Conservation (phyloP, 2,113 vertebrate species). For the Peucedramus taeniatus region DNA sequence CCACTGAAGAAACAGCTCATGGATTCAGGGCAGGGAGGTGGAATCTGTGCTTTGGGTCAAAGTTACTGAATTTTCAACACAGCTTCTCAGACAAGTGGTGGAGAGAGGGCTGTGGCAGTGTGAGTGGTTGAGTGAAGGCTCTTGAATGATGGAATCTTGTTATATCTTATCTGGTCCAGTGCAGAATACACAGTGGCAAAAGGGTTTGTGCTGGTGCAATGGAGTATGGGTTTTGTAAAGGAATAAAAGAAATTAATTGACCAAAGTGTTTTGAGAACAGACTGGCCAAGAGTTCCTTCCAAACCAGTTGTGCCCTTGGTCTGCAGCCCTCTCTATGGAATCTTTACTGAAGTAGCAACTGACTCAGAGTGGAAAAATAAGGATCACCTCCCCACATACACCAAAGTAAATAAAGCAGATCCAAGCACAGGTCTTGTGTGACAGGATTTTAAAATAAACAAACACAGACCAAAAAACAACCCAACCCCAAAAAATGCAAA, state of each 20-base stretch:
- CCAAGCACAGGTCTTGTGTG: neutral
- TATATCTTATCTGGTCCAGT: neutral
- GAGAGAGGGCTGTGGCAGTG: neutral
- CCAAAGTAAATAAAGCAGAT: neutral
- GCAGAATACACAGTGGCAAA: neutral
- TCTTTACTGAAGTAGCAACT: neutral
- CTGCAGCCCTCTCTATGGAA: neutral
- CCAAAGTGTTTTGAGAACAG: neutral
- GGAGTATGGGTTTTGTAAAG: neutral
- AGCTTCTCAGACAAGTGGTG: neutral
- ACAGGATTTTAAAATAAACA: neutral
- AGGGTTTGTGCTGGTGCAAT: neutral
- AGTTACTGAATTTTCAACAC: neutral
- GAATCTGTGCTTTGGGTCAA: neutral
- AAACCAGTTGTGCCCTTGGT: neutral
- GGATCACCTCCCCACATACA: neutral
- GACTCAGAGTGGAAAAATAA: neutral
- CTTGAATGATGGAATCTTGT: neutral
- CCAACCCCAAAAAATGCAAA: neutral
- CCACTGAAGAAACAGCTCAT: fast-evolving
- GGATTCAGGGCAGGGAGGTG: neutral
- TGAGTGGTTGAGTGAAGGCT: neutral
- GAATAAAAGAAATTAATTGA: neutral
- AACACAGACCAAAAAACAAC: no score
- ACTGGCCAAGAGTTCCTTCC: neutral